Conservation (phyloP, 2,888 invertebrate species). For the Schizotus pectinicornis region DNA sequence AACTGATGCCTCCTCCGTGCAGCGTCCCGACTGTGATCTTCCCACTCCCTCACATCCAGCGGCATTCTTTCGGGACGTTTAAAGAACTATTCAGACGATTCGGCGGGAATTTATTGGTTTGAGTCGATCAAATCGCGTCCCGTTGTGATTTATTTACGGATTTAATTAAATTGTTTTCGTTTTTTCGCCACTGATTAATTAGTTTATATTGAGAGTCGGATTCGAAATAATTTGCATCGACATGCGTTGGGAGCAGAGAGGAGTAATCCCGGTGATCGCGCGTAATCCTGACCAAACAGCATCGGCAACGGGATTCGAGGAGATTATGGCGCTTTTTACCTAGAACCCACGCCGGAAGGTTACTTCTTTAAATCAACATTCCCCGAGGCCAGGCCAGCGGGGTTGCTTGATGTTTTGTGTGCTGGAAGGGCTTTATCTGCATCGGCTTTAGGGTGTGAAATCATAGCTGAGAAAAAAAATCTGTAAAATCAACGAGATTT, state of each 20-base stretch:
- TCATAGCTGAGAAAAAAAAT: too few relatives aligned
- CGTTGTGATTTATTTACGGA: background rate
- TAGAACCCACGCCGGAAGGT: too few relatives aligned
- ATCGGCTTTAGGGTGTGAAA: too few relatives aligned
- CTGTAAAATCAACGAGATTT: too few relatives aligned
- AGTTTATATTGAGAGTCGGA: background rate
- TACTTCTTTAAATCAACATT: too few relatives aligned
- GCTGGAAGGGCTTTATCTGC: slow-evolving; percentile 1
- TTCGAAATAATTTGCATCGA: background rate
- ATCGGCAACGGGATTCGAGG: too few relatives aligned
- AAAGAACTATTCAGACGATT: slow-evolving; percentile 3
- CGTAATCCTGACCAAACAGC: too few relatives aligned
- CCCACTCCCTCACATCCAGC: slow-evolving; percentile 23
- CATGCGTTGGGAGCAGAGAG: background rate
- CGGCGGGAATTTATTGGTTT: background rate
- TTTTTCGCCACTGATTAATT: background rate
- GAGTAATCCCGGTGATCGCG: too few relatives aligned
- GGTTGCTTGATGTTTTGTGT: background rate
- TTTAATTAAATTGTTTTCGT: background rate
- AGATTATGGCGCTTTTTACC: too few relatives aligned
- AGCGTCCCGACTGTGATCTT: slow-evolving; percentile 33
- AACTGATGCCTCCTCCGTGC: slow-evolving; percentile 30
- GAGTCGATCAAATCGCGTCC: background rate
- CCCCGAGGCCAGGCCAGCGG: background rate
- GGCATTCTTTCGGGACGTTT: slow-evolving; percentile 20